A percentile compares a stretch with the other conserved stretches of the same genome.
Conservation (phyloP, 2,797 vertebrate species). For the Ficedula albicollis region DNA sequence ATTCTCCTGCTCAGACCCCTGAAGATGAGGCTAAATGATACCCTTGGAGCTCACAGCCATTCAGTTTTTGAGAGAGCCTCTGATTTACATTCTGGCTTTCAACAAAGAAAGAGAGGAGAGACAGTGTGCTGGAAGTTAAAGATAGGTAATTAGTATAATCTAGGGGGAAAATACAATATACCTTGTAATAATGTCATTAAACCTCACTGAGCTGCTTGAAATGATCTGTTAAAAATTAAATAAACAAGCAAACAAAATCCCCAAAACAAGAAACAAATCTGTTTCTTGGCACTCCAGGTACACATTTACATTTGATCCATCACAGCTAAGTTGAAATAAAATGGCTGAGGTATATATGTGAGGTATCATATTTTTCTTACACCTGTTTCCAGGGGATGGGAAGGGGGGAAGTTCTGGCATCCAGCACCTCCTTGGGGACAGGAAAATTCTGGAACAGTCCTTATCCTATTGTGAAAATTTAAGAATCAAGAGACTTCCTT, state of each 20-base stretch:
- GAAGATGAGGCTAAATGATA: constrained; percentile 11
- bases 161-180: background rate
- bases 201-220: background rate
- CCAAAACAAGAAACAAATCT: background rate
- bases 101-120: background rate
- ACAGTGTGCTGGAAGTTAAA: background rate
- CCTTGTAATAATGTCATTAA: constrained; percentile 12
- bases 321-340: background rate
- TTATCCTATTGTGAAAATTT: background rate
- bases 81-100: constrained; percentile 14
- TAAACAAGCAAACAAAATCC: background rate
- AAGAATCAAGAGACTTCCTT: background rate
- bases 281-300: background rate
- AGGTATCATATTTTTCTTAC: background rate
- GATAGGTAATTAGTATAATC: constrained; percentile 32
- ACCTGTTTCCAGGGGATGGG: background rate
- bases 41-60: constrained; percentile 11
- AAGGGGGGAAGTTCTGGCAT: background rate
- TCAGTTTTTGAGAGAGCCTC: background rate
- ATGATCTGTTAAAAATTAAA: background rate
- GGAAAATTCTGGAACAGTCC: background rate
- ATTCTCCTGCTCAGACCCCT: background rate
- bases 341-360: too few species aligned
- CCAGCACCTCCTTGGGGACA: background rate
- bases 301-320: background rate